Base-by-base conservation (phyloP, 1,140 invertebrate species). In the Papilio polyxenes region DNA sequence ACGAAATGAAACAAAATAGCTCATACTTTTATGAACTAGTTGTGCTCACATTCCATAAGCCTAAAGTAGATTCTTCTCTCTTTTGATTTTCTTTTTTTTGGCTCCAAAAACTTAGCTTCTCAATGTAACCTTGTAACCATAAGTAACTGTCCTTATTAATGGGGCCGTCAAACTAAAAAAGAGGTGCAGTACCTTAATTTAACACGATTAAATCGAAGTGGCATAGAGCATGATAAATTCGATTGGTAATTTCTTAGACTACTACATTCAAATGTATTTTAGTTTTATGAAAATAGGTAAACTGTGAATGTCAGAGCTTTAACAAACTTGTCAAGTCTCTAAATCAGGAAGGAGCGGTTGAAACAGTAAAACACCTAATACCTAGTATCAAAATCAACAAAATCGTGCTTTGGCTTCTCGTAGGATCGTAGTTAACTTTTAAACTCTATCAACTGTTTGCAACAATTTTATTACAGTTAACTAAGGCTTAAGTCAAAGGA, bases 341-440 rank as follows among this genome's bases (percentile, higher is more conserved):
- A 37, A 31, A 72, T 23, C 31, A 77, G 75, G 37, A 77, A 20
- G 44, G 20, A 48, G 23, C 6, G 49, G 53, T 77, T 31, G 9
- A 53, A 77, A 53, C 75, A 10, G 75, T 13, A 31, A 51, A 77
- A 53, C 20, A 49, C 53, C 75, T 53, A 53, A 77, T 77, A 37
- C 20, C n/a, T 2, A 20, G n/a, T 53, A 53, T 77, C 75, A 77
- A 77, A 77, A 77, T 76, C 75, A 76, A 77, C 75, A 77, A 77
- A 77, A 77, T 77, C 75, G 75, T 77, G 75, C 40, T 48, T 75
- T 31, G 11, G 49, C 49, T 79, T 65, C 65, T 81, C 80, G 53
- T 37, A 76, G 15, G 59, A 48, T 82, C 48, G 80, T 81, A 82
- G 82, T 83, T 83, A 80, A 83, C 82, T 81, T 53, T 74, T 81